A percentile compares a stretch with the other conserved stretches of the same genome.
These are phyloP conservation scores for Pyralis farinalis DNA, from an alignment of 2,888 invertebrate species.

Conservation along the genomic window DNA sequence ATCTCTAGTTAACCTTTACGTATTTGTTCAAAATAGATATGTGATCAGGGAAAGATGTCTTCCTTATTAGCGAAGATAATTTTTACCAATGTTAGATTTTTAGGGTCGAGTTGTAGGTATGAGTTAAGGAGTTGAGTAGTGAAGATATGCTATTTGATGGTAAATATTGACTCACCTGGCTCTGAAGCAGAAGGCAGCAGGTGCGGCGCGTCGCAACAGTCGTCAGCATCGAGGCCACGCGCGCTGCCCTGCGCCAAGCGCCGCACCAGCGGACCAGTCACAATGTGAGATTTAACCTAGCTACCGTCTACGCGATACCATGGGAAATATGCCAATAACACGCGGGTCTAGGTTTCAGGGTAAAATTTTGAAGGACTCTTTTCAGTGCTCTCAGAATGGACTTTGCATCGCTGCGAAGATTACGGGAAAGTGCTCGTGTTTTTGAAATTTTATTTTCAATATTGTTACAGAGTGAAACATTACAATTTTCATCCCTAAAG, in stretches of 20 bases:
- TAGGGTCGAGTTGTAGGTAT: too few species aligned
- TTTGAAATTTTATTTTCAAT: background rate
- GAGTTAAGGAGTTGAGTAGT: constrained; percentile 4
- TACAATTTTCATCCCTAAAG: background rate
- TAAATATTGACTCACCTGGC: constrained; percentile 54
- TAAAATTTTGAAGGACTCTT: background rate
- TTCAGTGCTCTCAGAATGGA: background rate
- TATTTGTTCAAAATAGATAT: too few species aligned
- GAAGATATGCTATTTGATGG: constrained; percentile 9
- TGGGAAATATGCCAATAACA: constrained; percentile 51
- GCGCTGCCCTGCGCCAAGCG: constrained; percentile 79
- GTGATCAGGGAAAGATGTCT: too few species aligned
- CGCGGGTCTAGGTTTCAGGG: constrained; percentile 11
- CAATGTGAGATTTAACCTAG: constrained; percentile 78
- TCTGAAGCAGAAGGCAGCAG: constrained; percentile 74
- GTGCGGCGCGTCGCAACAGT: constrained; percentile 76
- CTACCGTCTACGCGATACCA: constrained; percentile 57
- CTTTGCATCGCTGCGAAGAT: background rate
- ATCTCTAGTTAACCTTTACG: too few species aligned
- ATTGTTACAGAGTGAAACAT: background rate
- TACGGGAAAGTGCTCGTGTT: background rate
- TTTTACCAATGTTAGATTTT: too few species aligned
- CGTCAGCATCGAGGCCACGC: constrained; percentile 77
- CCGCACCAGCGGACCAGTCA: constrained; percentile 81
- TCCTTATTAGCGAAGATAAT: too few species aligned